Base-by-base conservation (phyloP, 1,140 invertebrate species). In the Matsumurasca onukii region DNA sequence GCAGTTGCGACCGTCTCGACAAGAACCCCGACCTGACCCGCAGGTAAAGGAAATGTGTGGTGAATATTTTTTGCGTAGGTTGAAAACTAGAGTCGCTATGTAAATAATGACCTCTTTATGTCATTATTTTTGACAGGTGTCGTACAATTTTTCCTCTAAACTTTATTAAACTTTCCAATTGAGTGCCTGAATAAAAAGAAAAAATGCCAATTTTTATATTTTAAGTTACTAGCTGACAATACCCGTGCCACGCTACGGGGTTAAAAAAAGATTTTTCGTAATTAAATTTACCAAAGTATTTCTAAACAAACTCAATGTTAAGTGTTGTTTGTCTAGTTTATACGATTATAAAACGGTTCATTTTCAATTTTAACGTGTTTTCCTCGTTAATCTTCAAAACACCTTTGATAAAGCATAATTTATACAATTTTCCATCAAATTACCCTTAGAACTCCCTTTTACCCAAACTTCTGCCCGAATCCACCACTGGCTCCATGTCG, bases 11-110 rank as follows among this genome's bases (percentile, higher is more conserved):
- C 31, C 30, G n/a, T n/a, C n/a, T 63, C 20, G 22, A 12, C 22
- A 63, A 63, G 27, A 63, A 63, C n/a, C 59, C 59, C 20, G 59
- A 63, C 30, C 30, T 63, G n/a, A 63, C 59, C 24, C 59, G 59
- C 59, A 63, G 59, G 59, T 63, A 63, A 63, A 1, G 39, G 5
- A 25, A 31, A 63, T 31, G 30, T 20, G 3, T 9, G 17, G 17
- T 3, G 24, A 25, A 25, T 25, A 25, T 59, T 59, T 3, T 55
- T 5, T 5, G 51, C 24, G 5, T 12, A 13, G 5, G 55, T 59
- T 25, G 3, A 29, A 25, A 45, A 45, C n/a, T 45, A 45, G n/a
- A 45, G n/a, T 12, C 39, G n/a, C 9, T 45, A 45, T 45, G 9
- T 45, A 12, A 9, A 45, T n/a, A 45, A n/a, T 45, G 9, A n/a